A percentile compares a stretch with the other conserved stretches of the same genome.
Conservation (phyloP, 1,140 invertebrate species). For the Oedothorax gibbosus region DNA sequence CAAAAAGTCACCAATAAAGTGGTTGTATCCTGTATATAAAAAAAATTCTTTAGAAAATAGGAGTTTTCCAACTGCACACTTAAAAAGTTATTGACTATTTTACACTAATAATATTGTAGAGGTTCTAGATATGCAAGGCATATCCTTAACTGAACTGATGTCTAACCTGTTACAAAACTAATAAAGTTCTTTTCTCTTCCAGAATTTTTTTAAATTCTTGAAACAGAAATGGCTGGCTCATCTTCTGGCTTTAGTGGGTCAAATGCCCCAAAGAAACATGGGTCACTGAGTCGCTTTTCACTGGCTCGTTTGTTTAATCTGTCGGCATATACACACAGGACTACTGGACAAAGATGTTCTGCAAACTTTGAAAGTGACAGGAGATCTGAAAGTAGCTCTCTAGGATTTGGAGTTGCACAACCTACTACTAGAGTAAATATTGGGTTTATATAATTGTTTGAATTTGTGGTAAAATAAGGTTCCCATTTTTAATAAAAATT, state of each 20-base stretch:
- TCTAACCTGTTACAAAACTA: no score
- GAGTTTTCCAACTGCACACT: no score
- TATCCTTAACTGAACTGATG: no score
- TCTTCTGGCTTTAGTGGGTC: conserved; percentile 38
- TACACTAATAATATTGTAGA: no score
- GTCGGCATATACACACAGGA: conserved; percentile 45
- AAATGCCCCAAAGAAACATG: conserved; percentile 39
- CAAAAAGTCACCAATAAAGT: no score
- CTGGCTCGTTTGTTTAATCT: conserved; percentile 52
- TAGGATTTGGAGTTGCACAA: conserved; percentile 36
- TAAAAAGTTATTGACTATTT: no score
- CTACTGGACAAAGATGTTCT: conserved; percentile 44
- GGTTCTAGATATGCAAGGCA: no score
- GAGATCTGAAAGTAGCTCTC: conserved; percentile 52
- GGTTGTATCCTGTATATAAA: no score
- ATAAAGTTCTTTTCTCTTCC: no score
- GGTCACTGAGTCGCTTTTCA: conserved; percentile 49
- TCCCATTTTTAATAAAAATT: not conserved
- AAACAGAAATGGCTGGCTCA: conserved; percentile 52
- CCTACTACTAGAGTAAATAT: conserved; percentile 35
- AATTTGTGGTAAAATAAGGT: not conserved
- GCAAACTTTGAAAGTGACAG: conserved; percentile 45
- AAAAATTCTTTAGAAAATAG: no score
- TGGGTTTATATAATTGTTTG: not conserved
- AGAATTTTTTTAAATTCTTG: not conserved